These are phyloP conservation scores for Galaxea fascicularis DNA, from an alignment of 92 coral and sea anemone species.

Conservation along the genomic window DNA sequence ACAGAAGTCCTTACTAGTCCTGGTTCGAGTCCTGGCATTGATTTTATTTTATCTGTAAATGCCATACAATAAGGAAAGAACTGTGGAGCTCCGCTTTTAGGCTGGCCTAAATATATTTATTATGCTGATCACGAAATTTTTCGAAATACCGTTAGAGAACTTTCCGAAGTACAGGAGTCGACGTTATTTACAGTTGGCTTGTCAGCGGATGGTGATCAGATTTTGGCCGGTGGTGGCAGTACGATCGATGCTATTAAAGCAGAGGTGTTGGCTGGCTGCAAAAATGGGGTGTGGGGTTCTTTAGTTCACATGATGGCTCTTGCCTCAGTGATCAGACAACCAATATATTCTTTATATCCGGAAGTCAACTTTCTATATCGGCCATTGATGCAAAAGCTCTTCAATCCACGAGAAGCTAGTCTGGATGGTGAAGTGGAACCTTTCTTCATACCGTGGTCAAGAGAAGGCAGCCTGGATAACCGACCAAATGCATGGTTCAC, in stretches of 20 bases:
- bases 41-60: too few species aligned
- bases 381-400: constrained; percentile 32
- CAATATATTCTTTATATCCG: constrained; percentile 44
- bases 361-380: constrained; percentile 25
- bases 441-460: constrained; percentile 24
- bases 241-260: constrained; percentile 45
- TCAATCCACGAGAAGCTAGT: constrained; percentile 18
- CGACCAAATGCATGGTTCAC: constrained; percentile 20
- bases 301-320: constrained; percentile 49
- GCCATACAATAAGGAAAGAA: too few species aligned
- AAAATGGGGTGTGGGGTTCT: constrained; percentile 9
- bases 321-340: constrained; percentile 44
- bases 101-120: too few species aligned
- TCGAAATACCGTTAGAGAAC: neutral
- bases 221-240: constrained; percentile 9
- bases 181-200: constrained; percentile 49
- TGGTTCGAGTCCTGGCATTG: too few species aligned
- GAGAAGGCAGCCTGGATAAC: constrained; percentile 33
- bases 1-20: too few species aligned
- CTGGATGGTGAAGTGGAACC: neutral
- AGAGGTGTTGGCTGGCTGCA: constrained; percentile 28
- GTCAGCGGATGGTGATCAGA: constrained; percentile 32
- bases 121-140: constrained; percentile 44
- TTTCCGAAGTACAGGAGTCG: constrained; percentile 10
- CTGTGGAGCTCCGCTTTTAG: too few species aligned